Conservation (phyloP, 2,888 invertebrate species). For the Macrophya annulata region DNA sequence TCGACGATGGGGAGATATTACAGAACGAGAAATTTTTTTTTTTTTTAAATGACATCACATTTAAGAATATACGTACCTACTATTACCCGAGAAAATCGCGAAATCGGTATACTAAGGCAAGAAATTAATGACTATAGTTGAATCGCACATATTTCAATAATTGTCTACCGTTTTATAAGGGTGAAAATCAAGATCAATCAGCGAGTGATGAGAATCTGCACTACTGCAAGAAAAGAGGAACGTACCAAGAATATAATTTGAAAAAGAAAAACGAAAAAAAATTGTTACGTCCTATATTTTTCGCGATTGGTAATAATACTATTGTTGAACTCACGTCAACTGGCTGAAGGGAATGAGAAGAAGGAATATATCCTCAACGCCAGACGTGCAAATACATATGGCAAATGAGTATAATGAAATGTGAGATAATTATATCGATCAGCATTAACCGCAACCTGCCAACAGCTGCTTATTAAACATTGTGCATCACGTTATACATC, state of each 20-base stretch:
- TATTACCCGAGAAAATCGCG: too few relatives aligned
- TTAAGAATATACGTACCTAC: too few relatives aligned
- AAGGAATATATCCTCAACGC: background rate
- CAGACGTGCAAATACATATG: background rate
- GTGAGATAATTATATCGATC: background rate
- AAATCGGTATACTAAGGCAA: too few relatives aligned
- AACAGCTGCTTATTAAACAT: constrained; percentile 20
- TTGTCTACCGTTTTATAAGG: too few relatives aligned
- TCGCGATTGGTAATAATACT: background rate
- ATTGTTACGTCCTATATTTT: too few relatives aligned
- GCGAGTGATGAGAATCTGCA: too few relatives aligned
- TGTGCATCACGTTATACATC: background rate
- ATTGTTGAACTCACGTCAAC: background rate
- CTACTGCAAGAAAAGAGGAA: too few relatives aligned
- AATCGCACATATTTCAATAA: too few relatives aligned
- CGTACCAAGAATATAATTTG: background rate
- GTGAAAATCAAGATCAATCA: too few relatives aligned
- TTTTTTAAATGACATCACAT: too few relatives aligned
- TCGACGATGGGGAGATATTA: background rate
- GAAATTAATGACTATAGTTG: too few relatives aligned
- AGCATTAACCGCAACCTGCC: constrained; percentile 27
- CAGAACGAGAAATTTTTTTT: background rate
- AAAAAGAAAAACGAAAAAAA: background rate
- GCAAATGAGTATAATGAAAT: background rate
- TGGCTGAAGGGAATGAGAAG: background rate